Conservation (phyloP, 2,113 vertebrate genomes). For the Festucalex cinctus region DNA sequence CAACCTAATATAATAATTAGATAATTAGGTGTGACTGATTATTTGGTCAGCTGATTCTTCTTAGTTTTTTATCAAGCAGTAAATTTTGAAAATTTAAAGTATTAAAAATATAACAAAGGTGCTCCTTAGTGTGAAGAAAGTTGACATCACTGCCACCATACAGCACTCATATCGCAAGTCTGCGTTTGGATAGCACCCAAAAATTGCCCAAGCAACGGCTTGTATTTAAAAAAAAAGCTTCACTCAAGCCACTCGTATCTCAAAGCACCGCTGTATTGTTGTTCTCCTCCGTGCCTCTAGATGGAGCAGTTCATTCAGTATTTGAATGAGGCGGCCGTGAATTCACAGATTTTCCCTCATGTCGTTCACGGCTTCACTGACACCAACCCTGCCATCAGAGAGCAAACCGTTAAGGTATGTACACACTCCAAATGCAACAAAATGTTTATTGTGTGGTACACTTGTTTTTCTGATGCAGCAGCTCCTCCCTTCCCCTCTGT, state of each 20-base stretch:
- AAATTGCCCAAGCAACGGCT: too few species aligned
- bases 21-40: too few species aligned
- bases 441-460: background rate
- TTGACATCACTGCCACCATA: too few species aligned
- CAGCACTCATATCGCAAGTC: too few species aligned
- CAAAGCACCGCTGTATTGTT: background rate
- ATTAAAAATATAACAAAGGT: too few species aligned
- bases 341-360: conserved; percentile 90
- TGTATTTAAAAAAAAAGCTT: background rate
- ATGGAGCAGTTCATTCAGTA: conserved; percentile 95
- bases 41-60: too few species aligned
- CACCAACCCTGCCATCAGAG: conserved; percentile 91
- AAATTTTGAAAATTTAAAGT: too few species aligned
- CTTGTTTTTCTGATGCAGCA: background rate
- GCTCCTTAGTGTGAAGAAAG: too few species aligned
- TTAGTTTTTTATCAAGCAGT: too few species aligned
- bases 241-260: too few species aligned
- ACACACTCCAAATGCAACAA: background rate
- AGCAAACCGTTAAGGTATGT: conserved; percentile 89
- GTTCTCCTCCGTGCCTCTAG: conserved; percentile 51
- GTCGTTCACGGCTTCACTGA: conserved; percentile 90
- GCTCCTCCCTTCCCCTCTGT: rapidly evolving
- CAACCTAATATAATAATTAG: too few species aligned
- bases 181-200: too few species aligned
- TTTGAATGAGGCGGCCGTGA: conserved; percentile 86